phyloP scores from a whole-genome alignment of 2,888 invertebrate genomes.

The Anaspis maculata region DNA sequence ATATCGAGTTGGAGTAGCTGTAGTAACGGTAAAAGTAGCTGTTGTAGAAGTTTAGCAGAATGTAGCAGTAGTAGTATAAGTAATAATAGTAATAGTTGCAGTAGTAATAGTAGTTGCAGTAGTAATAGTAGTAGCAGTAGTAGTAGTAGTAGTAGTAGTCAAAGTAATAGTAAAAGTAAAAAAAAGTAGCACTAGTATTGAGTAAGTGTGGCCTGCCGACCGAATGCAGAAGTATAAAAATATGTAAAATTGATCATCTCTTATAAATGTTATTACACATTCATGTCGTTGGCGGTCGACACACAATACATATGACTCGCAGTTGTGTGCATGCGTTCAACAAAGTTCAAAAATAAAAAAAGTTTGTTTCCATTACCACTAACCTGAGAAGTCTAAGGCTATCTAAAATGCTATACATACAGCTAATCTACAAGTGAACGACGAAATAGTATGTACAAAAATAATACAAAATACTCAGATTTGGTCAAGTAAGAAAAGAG shows the following conservation, averaged over 20 bases:
- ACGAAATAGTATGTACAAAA: slow-evolving; percentile 42
- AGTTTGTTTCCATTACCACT: slow-evolving; percentile 39
- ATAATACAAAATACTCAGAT: slow-evolving; percentile 37
- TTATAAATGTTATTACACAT: no score
- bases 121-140: neutral
- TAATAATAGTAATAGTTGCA: slow-evolving; percentile 4
- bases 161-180: slow-evolving; percentile 7
- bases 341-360: slow-evolving; percentile 34
- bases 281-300: slow-evolving; percentile 36
- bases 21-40: no score
- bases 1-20: no score
- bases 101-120: slow-evolving; percentile 7
- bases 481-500: slow-evolving; percentile 32
- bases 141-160: neutral
- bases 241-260: neutral
- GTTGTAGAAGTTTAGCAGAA: neutral
- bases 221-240: slow-evolving; percentile 19
- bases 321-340: slow-evolving; percentile 40
- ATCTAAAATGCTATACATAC: slow-evolving; percentile 45
- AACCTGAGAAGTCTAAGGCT: slow-evolving; percentile 42
- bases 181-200: slow-evolving; percentile 18
- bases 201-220: slow-evolving; percentile 33
- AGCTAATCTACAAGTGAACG: slow-evolving; percentile 42
- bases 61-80: slow-evolving; percentile 5
- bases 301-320: slow-evolving; percentile 43